Evolutionary conservation across 2,797 vertebrate species (phyloP).

Genomic region (Hybognathus amarus): DNA sequence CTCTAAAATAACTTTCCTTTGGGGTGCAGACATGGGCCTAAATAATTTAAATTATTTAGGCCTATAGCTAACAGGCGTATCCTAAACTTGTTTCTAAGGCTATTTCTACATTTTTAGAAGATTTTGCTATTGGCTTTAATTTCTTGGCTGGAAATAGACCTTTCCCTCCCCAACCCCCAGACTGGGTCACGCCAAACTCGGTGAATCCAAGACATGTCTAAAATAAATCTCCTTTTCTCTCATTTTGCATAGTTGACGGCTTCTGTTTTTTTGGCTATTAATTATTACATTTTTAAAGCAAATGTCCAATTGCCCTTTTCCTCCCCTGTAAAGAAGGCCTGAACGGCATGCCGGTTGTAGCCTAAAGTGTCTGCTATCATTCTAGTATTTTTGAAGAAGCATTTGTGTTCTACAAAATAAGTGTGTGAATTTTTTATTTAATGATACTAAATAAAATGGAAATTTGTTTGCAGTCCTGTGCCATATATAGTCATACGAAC

Average conservation of each 20-base stretch:
- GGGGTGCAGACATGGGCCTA: constrained; percentile 2
- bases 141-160: constrained; percentile 34
- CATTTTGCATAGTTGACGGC: neutral
- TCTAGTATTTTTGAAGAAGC: neutral
- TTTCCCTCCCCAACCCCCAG: constrained; percentile 6
- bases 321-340: neutral
- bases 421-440: neutral
- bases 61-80: neutral
- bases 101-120: neutral
- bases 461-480: neutral
- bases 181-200: constrained; percentile 37
- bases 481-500: neutral
- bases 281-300: neutral
- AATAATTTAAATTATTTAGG: neutral
- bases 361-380: neutral
- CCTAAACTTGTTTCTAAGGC: neutral
- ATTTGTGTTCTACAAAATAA: neutral
- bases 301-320: neutral
- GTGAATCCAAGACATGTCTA: constrained; percentile 30
- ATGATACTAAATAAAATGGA: neutral
- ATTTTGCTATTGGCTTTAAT: constrained; percentile 27
- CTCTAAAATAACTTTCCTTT: constrained; percentile 12
- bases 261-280: constrained; percentile 3
- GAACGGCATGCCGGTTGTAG: neutral
- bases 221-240: neutral